These are phyloP conservation scores for Thecophora atra DNA, from an alignment of 2,888 invertebrate genomes.

Conservation along the genomic window DNA sequence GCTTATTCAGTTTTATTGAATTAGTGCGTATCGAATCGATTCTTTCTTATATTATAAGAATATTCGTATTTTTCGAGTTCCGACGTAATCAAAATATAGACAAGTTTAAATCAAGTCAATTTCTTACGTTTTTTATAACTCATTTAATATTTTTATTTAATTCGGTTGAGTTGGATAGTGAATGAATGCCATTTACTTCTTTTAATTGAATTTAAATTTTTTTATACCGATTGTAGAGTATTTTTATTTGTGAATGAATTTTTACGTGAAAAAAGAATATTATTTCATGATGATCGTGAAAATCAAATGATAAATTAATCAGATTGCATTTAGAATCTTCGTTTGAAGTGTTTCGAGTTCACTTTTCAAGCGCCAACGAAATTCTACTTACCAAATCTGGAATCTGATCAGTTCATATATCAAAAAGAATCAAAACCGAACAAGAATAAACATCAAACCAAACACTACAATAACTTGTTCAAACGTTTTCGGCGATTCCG, in stretches of 20 bases:
- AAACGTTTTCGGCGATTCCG: constrained; percentile 33
- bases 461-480: constrained; percentile 18
- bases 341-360: background rate
- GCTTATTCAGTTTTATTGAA: too few species aligned
- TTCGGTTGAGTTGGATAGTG: too few species aligned
- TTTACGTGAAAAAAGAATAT: too few species aligned
- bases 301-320: constrained; percentile 7
- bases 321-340: background rate
- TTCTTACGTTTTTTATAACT: too few species aligned
- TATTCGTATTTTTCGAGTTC: too few species aligned
- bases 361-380: background rate
- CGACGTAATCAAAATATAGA: too few species aligned
- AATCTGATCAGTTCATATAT: background rate
- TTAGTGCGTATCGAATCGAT: too few species aligned
- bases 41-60: too few species aligned
- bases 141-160: too few species aligned
- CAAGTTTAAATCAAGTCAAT: too few species aligned
- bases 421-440: background rate
- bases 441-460: constrained; percentile 2
- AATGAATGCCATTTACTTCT: too few species aligned
- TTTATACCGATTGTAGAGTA: background rate
- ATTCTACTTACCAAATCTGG: constrained; percentile 26
- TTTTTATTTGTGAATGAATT: background rate
- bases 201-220: too few species aligned
- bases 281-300: background rate